Evolutionary conservation across 2,888 invertebrate species (phyloP), one percentile per base, ranked within the genome.

Genomic region (Dendrolimus pini): DNA sequence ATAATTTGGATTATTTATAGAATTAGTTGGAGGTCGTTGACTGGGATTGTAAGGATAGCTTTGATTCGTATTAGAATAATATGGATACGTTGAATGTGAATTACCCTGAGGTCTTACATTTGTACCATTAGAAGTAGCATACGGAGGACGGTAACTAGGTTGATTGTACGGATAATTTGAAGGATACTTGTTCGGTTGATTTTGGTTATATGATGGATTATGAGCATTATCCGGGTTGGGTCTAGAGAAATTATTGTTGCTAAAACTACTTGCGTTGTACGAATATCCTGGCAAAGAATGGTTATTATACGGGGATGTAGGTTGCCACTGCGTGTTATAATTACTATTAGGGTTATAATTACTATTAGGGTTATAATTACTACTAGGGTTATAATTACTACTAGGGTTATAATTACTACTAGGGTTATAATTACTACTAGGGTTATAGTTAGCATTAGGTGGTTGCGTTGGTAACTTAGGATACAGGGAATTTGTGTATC

Each of bases 21-120:
- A 54, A 13, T 53, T 53, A 54, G 57, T 47, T 47, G 47, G 12
- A 47, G 47, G 47, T 47, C 47, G 52, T 54, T 57, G 57, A 41
- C 57, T 54, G 3, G 54, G 57, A 18, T 54, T n/a, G 13, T 55
- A 13, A 12, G 55, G 55, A 41, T 56, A 58, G 55, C 56, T 58
- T 1, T 53, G 1, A 54, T 59, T 59, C 1, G 54, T 52, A 41
- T 55, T 56, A 53, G 56, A 47, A 47, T 47, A 9, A 10, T 9
- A 12, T 47, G 12, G 9, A 47, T 47, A 10, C 12, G 18, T 56
- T 47, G 47, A n/a, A 56, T 56, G 12, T 56, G 52, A 13, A 18
- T 30, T 56, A 13, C 42, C 18, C 52, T 56, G 52, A 14, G 42
- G 18, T 18, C 52, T 56, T 8, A 41, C 1, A 42, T 52, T 56